Base-by-base conservation (phyloP, 2,797 vertebrate genomes). In the Hoplostethus atlanticus region DNA sequence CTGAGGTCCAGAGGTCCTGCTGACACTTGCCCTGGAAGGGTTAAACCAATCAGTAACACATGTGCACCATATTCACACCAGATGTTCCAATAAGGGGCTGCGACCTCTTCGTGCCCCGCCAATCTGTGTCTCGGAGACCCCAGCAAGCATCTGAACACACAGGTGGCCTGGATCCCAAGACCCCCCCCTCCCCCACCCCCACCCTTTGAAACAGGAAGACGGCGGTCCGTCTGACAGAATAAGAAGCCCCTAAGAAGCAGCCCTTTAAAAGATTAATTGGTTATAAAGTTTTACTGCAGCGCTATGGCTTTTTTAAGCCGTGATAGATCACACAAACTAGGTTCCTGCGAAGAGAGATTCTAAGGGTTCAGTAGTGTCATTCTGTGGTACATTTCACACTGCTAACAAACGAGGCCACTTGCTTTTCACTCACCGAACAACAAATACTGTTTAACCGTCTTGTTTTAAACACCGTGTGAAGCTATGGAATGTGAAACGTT, bases 51-150 rank as follows among this genome's bases (percentile, higher is more conserved):
- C 44, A 66, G 67, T 46, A 80, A 77, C 80, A 70, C 75, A 77
- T 77, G 82, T 79, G 85, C 9, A 61, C 16, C 66, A 34, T 4
- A 86, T 86, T 85, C n/a, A 64, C 50, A 77, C 78, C 89, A 90
- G 86, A 89, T 90, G 87, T 85, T 87, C 69, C 31, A 36, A 51
- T 68, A 40, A 76, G 58, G 80, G 54, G 53, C 17, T 17, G 0
- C n/a, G 84, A 86, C 87, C 86, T 71, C 58, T 70, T 25, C 21
- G 73, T 36, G 30, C 67, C 68, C 47, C 68, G 67, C 66, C 70
- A 62, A 73, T 74, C 47, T 48, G 48, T 46, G 66, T 77, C 59
- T 68, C 46, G 16, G 52, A 83, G 21, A 64, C 72, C 53, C 21
- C 1, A 21, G 61, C 66, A 67, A 68, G 67, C 54, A 12, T 28